These are phyloP conservation scores for Chirona hameri DNA, from an alignment of 2,888 invertebrate species.

Conservation along the genomic window DNA sequence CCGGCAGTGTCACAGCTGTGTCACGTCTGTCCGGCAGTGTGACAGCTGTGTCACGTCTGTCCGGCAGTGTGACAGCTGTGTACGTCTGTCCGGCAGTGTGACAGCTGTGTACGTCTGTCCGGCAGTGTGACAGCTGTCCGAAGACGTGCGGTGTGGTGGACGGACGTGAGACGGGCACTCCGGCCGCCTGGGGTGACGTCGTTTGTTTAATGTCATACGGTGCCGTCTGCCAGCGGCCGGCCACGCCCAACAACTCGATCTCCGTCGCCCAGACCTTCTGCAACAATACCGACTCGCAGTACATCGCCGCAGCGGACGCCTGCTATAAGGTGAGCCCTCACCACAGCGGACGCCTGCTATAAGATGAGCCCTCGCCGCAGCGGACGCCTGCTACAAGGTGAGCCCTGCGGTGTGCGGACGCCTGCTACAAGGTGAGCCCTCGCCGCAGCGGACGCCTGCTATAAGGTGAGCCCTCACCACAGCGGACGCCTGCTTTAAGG, in stretches of 20 bases:
- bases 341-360: not conserved
- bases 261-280: not conserved
- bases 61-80: not conserved
- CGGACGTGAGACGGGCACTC: not conserved
- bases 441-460: no score
- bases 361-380: not conserved
- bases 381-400: not conserved
- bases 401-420: no score
- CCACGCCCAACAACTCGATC: constrained; percentile 12
- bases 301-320: not conserved
- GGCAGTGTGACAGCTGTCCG: not conserved
- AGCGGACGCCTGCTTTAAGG: not conserved
- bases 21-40: not conserved
- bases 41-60: not conserved
- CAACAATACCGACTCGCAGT: not conserved
- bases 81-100: not conserved
- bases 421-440: not conserved
- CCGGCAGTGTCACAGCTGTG: not conserved
- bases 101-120: not conserved
- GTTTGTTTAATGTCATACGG: not conserved
- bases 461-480: no score
- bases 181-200: not conserved
- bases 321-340: constrained; percentile 24
- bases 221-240: not conserved
- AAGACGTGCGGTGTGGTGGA: not conserved